These are phyloP conservation scores for Therioaphis trifolii DNA, from an alignment of 2,888 invertebrate species.

Conservation along the genomic window DNA sequence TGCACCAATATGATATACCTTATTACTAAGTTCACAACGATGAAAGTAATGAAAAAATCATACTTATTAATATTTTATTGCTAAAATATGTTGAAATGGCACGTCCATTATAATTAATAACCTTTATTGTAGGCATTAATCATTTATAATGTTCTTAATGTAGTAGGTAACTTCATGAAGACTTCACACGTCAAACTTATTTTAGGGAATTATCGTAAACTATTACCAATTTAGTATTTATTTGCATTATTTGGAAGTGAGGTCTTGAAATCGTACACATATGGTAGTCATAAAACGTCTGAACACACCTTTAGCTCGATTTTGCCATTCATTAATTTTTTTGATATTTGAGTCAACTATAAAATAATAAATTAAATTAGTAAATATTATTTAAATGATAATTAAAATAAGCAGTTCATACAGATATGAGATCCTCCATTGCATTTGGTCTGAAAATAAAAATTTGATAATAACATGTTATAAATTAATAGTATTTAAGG, in stretches of 20 bases:
- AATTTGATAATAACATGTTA: background rate
- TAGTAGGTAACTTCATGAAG: constrained; percentile 33
- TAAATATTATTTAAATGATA: background rate
- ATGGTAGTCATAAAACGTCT: constrained; percentile 63
- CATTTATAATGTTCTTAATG: constrained; percentile 3
- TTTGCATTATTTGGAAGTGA: constrained; percentile 37
- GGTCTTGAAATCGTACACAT: constrained; percentile 64
- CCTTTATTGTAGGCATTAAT: background rate
- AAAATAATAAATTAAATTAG: background rate
- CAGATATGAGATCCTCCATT: constrained; percentile 57
- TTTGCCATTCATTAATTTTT: constrained; percentile 63
- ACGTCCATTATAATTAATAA: constrained; percentile 24
- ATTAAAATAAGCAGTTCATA: background rate
- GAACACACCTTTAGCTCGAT: constrained; percentile 63
- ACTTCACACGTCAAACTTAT: background rate
- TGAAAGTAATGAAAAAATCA: constrained; percentile 2
- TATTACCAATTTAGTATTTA: background rate
- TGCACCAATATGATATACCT: constrained; percentile 28
- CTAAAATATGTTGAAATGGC: constrained; percentile 39
- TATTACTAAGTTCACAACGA: constrained; percentile 9
- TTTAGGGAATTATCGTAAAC: background rate
- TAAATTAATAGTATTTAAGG: background rate
- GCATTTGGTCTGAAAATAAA: constrained; percentile 56
- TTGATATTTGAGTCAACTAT: constrained; percentile 55
- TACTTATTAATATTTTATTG: constrained; percentile 22